Evolutionary conservation across 2,888 invertebrate genomes (phyloP).

Genomic region (Gymnoscelis rufifasciata): DNA sequence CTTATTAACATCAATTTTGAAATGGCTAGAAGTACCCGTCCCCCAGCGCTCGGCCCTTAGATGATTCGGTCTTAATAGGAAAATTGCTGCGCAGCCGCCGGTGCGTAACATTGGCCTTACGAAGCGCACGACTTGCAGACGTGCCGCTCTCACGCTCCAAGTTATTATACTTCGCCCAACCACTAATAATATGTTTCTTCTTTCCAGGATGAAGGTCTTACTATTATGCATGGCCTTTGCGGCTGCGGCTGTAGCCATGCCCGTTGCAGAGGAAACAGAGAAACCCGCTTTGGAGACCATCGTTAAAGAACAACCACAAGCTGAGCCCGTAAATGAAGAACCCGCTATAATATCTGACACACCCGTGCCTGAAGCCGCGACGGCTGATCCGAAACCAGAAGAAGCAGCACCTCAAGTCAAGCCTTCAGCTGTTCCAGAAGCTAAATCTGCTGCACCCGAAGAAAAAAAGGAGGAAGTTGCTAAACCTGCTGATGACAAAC

Average conservation of each 20-base stretch:
- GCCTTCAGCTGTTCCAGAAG: constrained; percentile 33
- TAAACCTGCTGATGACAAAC: constrained; percentile 31
- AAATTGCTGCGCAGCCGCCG: constrained; percentile 63
- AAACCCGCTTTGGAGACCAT: constrained; percentile 32
- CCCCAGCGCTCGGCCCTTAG: constrained; percentile 62
- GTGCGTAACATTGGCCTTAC: constrained; percentile 78
- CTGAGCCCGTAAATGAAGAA: constrained; percentile 43
- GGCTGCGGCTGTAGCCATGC: constrained; percentile 79
- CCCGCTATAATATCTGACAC: constrained; percentile 28
- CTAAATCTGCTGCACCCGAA: constrained; percentile 42
- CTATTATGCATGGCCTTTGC: constrained; percentile 79
- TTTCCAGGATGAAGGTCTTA: constrained; percentile 83
- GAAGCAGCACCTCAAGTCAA: constrained; percentile 35
- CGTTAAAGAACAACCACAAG: constrained; percentile 37
- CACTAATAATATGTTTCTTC: constrained; percentile 53
- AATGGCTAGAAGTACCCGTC: constrained; percentile 50
- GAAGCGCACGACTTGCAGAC: constrained; percentile 62
- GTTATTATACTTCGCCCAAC: constrained; percentile 47
- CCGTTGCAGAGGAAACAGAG: constrained; percentile 73
- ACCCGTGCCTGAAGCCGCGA: constrained; percentile 32
- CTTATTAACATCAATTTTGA: constrained; percentile 52
- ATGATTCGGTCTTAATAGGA: constrained; percentile 69
- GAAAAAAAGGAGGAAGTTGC: constrained; percentile 32
- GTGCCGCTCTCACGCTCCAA: constrained; percentile 46
- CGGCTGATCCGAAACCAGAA: constrained; percentile 18